Evolutionary conservation across 2,797 vertebrate genomes (phyloP).

Genomic region (Vespertilio murinus): DNA sequence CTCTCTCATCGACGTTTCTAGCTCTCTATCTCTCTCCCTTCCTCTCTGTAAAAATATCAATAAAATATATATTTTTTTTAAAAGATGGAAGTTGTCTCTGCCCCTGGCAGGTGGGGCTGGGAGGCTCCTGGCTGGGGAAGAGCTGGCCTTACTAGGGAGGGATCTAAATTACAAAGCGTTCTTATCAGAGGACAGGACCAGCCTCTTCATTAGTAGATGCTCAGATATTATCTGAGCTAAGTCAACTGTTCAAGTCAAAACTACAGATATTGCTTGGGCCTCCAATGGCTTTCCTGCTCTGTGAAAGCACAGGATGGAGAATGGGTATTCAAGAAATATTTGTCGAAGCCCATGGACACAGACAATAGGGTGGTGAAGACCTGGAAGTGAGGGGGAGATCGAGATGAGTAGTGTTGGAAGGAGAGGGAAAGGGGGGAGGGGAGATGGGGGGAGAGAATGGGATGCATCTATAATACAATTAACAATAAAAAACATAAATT

Average conservation of each 20-base stretch:
- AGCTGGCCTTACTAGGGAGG: background rate
- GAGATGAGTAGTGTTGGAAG: too few relatives aligned
- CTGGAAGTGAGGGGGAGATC: fast-evolving
- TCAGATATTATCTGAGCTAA: background rate
- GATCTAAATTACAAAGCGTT: background rate
- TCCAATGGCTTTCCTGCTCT: background rate
- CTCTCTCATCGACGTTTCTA: too few relatives aligned
- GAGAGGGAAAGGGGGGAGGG: too few relatives aligned
- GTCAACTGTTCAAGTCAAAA: background rate
- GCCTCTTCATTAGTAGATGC: background rate
- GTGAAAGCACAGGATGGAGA: background rate
- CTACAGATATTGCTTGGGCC: too few relatives aligned
- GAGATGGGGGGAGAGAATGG: too few relatives aligned
- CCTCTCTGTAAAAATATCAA: too few relatives aligned
- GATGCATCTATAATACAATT: too few relatives aligned
- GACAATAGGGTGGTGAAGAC: too few relatives aligned
- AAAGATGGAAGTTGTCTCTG: background rate
- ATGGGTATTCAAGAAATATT: background rate
- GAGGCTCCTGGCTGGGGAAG: background rate
- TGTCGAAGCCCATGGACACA: background rate
- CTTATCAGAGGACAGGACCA: background rate
- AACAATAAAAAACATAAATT: too few relatives aligned
- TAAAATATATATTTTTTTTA: too few relatives aligned
- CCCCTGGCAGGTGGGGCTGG: background rate
- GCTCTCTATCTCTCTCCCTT: too few relatives aligned